These are phyloP conservation scores for Anastatus disparis DNA, from an alignment of 1,140 invertebrate genomes.

Conservation along the genomic window DNA sequence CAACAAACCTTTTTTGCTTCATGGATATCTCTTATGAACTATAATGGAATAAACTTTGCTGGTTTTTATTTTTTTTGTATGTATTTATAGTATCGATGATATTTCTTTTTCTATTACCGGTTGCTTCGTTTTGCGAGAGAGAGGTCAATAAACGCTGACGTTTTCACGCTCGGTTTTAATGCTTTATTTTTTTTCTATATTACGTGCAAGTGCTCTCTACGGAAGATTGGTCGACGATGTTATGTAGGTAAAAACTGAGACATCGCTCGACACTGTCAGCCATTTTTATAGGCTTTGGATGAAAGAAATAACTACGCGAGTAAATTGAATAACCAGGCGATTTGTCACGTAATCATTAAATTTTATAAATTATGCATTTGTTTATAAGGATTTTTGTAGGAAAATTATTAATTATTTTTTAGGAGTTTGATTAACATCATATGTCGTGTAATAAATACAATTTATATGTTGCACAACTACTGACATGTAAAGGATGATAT, in stretches of 20 bases:
- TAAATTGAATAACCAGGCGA: conserved; percentile 27
- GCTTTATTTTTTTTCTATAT: neutral
- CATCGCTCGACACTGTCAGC: conserved; percentile 21
- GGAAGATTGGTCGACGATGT: conserved; percentile 1
- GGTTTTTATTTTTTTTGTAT: too few species aligned
- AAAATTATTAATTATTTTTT: too few species aligned
- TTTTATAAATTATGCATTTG: too few species aligned
- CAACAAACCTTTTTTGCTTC: neutral
- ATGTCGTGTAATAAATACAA: too few species aligned
- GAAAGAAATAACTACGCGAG: conserved; percentile 36
- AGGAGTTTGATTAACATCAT: too few species aligned
- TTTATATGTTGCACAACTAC: too few species aligned
- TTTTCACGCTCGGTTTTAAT: neutral
- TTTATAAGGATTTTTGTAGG: too few species aligned
- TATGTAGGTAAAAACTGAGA: conserved; percentile 33
- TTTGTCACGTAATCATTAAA: conserved; percentile 31
- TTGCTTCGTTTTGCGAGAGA: conserved; percentile 5
- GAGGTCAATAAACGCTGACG: neutral
- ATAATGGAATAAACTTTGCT: neutral
- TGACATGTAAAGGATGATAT: too few species aligned
- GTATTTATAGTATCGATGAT: neutral
- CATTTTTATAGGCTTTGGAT: conserved; percentile 41
- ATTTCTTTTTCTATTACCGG: conserved; percentile 14
- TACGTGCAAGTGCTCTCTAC: conserved; percentile 22
- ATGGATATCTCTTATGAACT: too few species aligned